Evolutionary conservation across 2,113 vertebrate genomes (phyloP), one percentile per base, ranked within the genome.

Genomic region (Gasterosteus nipponicus): DNA sequence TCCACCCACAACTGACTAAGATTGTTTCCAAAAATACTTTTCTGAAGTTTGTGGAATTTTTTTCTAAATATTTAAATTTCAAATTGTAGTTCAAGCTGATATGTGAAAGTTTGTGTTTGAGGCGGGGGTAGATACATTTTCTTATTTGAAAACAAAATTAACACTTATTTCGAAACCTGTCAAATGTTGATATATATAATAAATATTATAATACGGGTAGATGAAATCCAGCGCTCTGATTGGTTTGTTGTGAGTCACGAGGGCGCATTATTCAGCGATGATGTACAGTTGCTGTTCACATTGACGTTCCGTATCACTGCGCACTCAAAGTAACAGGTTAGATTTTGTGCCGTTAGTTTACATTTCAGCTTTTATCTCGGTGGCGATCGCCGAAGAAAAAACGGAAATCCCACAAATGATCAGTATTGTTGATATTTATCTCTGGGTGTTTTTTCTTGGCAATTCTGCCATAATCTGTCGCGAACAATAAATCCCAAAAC

Each of bases 361-460:
- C 22, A 26, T 26, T 26, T 26, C 22, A 26, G 22, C 22, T 26
- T 26, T 26, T 26, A 26, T 26, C 22, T 26, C 22, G 22, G 22
- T 26, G 22, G 22, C 22, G 22, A 59, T 18, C 5, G 22, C 22
- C 22, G 22, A 26, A 26, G 1, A 26, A 26, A 26, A 26, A 26
- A 26, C 22, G 22, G 22, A 26, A 26, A 26, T 26, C 22, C 22
- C 22, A 26, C 22, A 26, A 26, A 26, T 26, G 22, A 26, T 26
- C 64, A 7, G 59, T 75, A 69, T 58, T 61, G 67, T 73, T 77
- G 73, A n/a, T 80, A 86, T 86, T 87, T 85, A 71, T 72, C 68
- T 53, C 49, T 0, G 58, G 65, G 73, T 46, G 73, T 84, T 73
- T 33, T 16, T 14, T 44, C 22, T 10, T 11, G 84, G 81, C 80